Percentiles rank a stretch among this genome's conserved stretches.
phyloP scores from a whole-genome alignment of 2,113 vertebrate species.

The Scopus umbretta region DNA sequence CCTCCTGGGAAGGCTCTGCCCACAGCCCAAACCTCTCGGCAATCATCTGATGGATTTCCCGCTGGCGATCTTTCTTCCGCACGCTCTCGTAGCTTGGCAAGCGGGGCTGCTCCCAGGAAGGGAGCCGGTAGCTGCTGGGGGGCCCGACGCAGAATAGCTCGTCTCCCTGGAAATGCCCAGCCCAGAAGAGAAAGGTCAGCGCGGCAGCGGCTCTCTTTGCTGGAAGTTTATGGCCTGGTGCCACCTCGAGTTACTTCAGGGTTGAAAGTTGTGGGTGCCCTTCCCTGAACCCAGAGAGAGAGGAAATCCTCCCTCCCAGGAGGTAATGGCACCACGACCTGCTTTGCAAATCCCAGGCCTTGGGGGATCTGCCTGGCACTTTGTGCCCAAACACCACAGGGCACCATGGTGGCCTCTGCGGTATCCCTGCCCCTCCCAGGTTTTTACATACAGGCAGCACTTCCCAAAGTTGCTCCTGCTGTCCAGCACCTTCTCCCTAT shows the following conservation, averaged over 20 bases:
- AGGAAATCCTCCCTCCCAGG: not conserved
- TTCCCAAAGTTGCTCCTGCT: not conserved
- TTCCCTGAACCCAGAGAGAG: not conserved
- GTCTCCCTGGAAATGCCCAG: conserved; percentile 38
- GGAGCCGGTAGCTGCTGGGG: conserved; percentile 74
- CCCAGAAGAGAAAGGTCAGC: not conserved
- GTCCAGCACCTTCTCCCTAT: not conserved
- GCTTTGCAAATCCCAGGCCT: not conserved
- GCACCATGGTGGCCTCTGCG: not conserved
- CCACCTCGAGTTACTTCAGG: not conserved
- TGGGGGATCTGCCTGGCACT: not conserved
- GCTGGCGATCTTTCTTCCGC: conserved; percentile 79
- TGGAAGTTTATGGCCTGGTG: not conserved
- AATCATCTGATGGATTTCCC: conserved; percentile 83
- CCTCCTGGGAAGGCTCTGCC: conserved; percentile 73
- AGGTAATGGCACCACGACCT: accelerated
- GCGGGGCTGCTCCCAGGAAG: conserved; percentile 57
- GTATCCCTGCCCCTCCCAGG: not conserved
- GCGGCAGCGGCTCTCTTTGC: accelerated
- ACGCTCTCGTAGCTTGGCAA: conserved; percentile 81
- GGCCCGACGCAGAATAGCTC: conserved; percentile 77
- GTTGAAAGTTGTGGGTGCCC: not conserved
- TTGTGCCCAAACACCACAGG: not conserved
- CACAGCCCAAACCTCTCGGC: conserved; percentile 79
- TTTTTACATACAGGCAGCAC: not conserved